Base-by-base conservation (phyloP, 2,888 invertebrate genomes). In the Chymomyza caudatula region DNA sequence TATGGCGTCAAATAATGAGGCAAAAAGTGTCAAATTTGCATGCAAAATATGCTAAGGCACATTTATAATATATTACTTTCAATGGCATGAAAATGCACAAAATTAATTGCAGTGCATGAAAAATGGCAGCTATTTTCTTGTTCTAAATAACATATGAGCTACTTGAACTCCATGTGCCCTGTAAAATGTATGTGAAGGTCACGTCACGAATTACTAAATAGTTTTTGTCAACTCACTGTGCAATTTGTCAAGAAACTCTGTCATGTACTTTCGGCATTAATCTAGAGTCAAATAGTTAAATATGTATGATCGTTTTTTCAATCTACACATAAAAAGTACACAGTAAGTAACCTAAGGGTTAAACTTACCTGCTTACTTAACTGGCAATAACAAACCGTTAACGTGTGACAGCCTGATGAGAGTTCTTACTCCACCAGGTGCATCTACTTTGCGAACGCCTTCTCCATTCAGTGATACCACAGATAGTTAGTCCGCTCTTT, bases 1-100 rank as follows among this genome's bases (percentile, higher is more conserved):
- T 74, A 74, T 75, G 70, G 77, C 85, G 77, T 86, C 85, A 82
- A 78, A 82, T 83, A 86, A 86, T 85, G 85, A 78, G 79, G 71
- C 86, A 71, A 72, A 79, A 68, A 73, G 76, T 87, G 82, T 81
- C 86, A 86, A 84, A 85, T 84, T 86, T 86, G 79, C 85, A 81
- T 84, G 72, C 71, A 69, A 73, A 78, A 77, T 70, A 66, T 76
- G 54, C 19, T 17, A 11, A 37, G 11, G 11, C 11, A 8, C 51
- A 51, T 51, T 51, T 63, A 63, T 55, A 66, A 67, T 59, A 70
- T 17, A 44, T 61, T 60, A 69, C 68, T 73, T 84, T 57, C 63
- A 29, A 65, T 65, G 69, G 71, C 69, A 75, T 75, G 73, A 74
- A 76, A 76, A 77, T 81, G 76, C 77, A 71, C 62, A 71, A 77